Percentiles rank a stretch among this genome's conserved stretches.
Conservation (phyloP, 2,113 vertebrate species). For the Macroglossus sobrinus region DNA sequence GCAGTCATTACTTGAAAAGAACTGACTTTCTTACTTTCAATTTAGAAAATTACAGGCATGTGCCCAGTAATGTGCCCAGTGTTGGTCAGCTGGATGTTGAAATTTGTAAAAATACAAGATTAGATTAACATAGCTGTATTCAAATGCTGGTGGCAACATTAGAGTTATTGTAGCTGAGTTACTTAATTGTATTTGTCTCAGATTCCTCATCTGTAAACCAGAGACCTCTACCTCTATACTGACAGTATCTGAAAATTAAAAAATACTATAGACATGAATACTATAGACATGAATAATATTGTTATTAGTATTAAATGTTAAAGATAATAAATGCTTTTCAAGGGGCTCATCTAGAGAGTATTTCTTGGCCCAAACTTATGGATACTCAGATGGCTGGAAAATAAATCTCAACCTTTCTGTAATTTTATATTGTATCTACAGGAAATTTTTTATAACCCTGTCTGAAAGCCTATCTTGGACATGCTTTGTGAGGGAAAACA, state of each 20-base stretch:
- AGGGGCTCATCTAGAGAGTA: neutral
- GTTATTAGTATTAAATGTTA: neutral
- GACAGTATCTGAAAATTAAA: neutral
- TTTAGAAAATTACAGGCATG: neutral
- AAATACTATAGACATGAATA: neutral
- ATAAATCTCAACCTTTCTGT: constrained; percentile 15
- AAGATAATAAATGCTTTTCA: neutral
- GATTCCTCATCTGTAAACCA: neutral
- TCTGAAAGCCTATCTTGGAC: neutral
- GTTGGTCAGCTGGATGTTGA: neutral
- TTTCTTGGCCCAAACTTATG: neutral
- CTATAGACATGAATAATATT: neutral
- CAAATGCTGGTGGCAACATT: neutral
- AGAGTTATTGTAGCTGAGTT: neutral
- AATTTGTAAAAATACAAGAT: neutral
- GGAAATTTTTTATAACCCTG: neutral
- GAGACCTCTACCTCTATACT: neutral
- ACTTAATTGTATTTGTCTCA: neutral
- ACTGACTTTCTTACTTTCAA: neutral
- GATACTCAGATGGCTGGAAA: neutral
- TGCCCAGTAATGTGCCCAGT: neutral
- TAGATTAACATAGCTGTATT: neutral
- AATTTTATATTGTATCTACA: neutral
- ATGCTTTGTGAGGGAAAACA: neutral
- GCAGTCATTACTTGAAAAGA: neutral